phyloP scores from a whole-genome alignment of 2,888 invertebrate species.

The Oconnorella tubifera region DNA sequence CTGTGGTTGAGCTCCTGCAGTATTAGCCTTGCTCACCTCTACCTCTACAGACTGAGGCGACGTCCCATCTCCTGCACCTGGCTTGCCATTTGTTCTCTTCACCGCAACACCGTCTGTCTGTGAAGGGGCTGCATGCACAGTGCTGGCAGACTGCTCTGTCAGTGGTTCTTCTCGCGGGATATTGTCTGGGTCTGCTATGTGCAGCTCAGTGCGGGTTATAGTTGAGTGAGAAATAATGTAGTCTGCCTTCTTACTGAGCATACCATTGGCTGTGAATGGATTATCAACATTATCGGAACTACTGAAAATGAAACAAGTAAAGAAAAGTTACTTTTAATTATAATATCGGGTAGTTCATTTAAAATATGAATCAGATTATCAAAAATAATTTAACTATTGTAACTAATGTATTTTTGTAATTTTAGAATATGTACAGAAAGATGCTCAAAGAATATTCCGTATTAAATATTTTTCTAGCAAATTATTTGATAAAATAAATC shows the following conservation, averaged over 20 bases:
- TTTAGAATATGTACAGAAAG: too few relatives aligned
- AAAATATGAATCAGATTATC: too few relatives aligned
- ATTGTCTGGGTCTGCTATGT: constrained; percentile 41
- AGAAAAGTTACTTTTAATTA: too few relatives aligned
- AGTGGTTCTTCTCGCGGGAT: neutral
- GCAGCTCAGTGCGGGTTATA: constrained; percentile 49
- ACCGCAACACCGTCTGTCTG: neutral
- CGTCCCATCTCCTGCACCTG: too few relatives aligned
- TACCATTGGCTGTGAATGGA: constrained; percentile 93
- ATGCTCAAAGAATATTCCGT: too few relatives aligned
- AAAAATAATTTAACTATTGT: too few relatives aligned
- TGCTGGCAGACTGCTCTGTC: neutral
- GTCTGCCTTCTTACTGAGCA: constrained; percentile 88
- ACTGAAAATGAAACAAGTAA: too few relatives aligned
- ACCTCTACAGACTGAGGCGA: constrained; percentile 7
- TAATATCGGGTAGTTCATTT: too few relatives aligned
- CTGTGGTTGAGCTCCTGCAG: constrained; percentile 14
- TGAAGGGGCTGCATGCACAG: neutral
- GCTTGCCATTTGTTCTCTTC: neutral
- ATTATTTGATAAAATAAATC: too few relatives aligned
- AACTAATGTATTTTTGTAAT: too few relatives aligned
- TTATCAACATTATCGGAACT: constrained; percentile 84
- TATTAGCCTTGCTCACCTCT: constrained; percentile 20
- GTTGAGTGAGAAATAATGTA: constrained; percentile 76
- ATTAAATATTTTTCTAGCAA: too few relatives aligned